Base-by-base conservation (phyloP, 2,113 vertebrate species). In the Siniperca chuatsi region DNA sequence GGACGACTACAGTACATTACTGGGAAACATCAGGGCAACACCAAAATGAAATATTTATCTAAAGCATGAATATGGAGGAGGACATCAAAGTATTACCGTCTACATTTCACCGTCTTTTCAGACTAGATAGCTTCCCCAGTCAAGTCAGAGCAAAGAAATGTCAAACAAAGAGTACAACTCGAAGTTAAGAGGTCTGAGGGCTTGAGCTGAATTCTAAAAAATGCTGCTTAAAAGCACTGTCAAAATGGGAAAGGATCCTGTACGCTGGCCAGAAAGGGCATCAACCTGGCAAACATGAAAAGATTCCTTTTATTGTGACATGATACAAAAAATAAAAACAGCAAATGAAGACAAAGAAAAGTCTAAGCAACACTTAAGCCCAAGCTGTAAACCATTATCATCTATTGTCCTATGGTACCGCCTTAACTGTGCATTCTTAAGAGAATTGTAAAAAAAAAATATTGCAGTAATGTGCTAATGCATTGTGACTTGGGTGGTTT, bases 1-100 rank as follows among this genome's bases (percentile, higher is more conserved):
- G 44, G 62, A 82, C 8, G 5, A 11, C 55, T 50, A 15, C 77
- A 29, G 23, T 12, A 20, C 48, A 35, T 62, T 50, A 52, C 62
- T 58, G 13, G 8, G 54, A 75, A 86, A 78, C 75, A 87, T 67
- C 75, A 65, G 58, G 42, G 83, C 44, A 76, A 73, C 81, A 62
- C 42, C 25, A n/a, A 70, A 81, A 85, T 84, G 3, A 89, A 90
- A 89, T 83, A 90, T 90, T 86, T 25, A 91, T 89, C 48, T 1
- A 33, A 54, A 79, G 35, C 58, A 80, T 87, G 50, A 80, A 86
- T 70, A 75, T 88, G 67, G 50, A 86, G 16, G 33, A 71, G 12
- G 64, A 83, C 77, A 74, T 81, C 29, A 71, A 66, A 64, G 71
- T n/a, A 2, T 73, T 54, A 78, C 10, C 65, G 35, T 29, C 11